Conservation (phyloP, 2,797 vertebrate genomes). For the Helostoma temminkii region DNA sequence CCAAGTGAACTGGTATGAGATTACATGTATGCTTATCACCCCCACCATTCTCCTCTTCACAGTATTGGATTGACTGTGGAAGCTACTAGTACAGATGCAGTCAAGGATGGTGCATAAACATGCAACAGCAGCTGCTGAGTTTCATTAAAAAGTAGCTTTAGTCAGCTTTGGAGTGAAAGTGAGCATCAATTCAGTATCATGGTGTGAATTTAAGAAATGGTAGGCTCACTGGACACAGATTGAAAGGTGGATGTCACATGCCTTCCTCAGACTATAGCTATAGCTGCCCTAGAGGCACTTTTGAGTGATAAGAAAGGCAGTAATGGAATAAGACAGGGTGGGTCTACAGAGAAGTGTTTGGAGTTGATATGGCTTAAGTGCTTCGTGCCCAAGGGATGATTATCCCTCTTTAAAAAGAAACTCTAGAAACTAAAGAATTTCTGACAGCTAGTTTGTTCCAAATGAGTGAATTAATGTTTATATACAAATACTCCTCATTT, state of each 20-base stretch:
- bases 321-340: constrained; percentile 74
- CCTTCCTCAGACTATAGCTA: constrained; percentile 40
- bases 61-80: constrained; percentile 36
- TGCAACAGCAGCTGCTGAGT: constrained; percentile 60
- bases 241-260: constrained; percentile 60
- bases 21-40: constrained; percentile 68
- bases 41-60: constrained; percentile 55
- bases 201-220: constrained; percentile 45
- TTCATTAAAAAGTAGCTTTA: constrained; percentile 50
- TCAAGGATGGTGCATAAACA: constrained; percentile 44
- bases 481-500: too few relatives aligned
- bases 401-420: constrained; percentile 57
- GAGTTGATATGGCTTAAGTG: constrained; percentile 67
- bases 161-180: constrained; percentile 42
- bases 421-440: constrained; percentile 49
- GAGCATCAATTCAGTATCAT: constrained; percentile 45
- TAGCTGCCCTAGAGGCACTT: constrained; percentile 55
- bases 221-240: constrained; percentile 45
- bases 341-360: constrained; percentile 60
- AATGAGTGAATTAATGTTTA: constrained; percentile 14
- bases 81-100: constrained; percentile 36
- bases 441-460: constrained; percentile 33
- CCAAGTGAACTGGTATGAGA: constrained; percentile 65
- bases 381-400: constrained; percentile 54
- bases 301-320: constrained; percentile 74